Evolutionary conservation across 2,797 vertebrate species (phyloP).

Genomic region (Moxostoma hubbsi): DNA sequence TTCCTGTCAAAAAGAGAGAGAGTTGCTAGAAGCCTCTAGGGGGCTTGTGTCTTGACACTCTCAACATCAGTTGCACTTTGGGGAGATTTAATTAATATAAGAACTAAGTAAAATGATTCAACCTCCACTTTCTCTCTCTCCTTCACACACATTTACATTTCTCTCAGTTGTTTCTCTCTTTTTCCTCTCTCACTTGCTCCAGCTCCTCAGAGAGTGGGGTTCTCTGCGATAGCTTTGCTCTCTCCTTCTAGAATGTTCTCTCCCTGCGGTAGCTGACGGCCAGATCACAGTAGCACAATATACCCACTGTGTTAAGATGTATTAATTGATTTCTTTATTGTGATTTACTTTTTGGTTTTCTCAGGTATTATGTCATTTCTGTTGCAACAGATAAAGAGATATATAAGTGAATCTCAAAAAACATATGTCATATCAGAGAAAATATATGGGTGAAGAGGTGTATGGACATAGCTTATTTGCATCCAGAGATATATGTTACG

Average conservation of each 20-base stretch:
- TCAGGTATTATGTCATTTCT: neutral
- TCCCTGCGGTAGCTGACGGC: neutral
- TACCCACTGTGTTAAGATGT: neutral
- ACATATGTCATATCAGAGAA: neutral
- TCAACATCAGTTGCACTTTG: constrained; percentile 26
- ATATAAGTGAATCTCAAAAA: neutral
- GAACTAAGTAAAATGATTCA: constrained; percentile 38
- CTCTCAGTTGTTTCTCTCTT: neutral
- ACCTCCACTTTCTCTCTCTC: neutral
- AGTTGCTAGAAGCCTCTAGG: constrained; percentile 22
- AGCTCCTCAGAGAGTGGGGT: constrained; percentile 11
- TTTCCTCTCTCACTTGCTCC: neutral
- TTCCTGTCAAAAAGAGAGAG: constrained; percentile 20
- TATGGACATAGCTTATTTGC: too few relatives aligned
- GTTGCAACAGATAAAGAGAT: neutral
- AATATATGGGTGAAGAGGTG: too few relatives aligned
- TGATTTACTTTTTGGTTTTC: constrained; percentile 5
- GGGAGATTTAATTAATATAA: constrained; percentile 50
- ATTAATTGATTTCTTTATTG: neutral
- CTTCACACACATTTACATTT: constrained; percentile 5
- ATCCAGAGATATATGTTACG: too few relatives aligned
- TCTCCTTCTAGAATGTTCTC: neutral
- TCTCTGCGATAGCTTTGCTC: constrained; percentile 6
- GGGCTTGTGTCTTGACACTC: constrained; percentile 33
- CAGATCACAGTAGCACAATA: constrained; percentile 10